These are phyloP conservation scores for Schrankia costaestrigalis DNA, from an alignment of 2,888 invertebrate genomes.

Conservation along the genomic window DNA sequence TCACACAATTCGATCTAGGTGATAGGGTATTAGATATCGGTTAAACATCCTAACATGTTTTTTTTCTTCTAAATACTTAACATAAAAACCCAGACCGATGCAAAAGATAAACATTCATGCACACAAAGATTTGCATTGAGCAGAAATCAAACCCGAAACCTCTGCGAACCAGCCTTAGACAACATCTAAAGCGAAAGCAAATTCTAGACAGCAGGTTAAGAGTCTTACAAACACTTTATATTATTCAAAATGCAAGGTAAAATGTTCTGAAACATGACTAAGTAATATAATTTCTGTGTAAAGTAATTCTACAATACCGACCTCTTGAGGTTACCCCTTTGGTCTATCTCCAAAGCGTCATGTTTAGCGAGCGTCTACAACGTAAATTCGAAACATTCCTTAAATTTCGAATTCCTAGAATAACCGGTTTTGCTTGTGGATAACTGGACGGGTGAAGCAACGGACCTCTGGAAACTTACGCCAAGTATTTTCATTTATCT, in stretches of 20 bases:
- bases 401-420: slow-evolving; percentile 44
- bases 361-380: slow-evolving; percentile 28
- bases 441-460: slow-evolving; percentile 36
- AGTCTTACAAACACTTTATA: not conserved
- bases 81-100: too few relatives aligned
- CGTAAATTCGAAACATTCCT: slow-evolving; percentile 40
- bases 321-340: slow-evolving; percentile 23
- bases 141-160: too few relatives aligned
- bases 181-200: not conserved
- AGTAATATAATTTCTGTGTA: slow-evolving; percentile 7
- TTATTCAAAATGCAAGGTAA: not conserved
- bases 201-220: not conserved
- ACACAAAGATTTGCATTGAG: too few relatives aligned
- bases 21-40: too few relatives aligned
- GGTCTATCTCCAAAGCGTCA: slow-evolving; percentile 28
- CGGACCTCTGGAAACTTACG: slow-evolving; percentile 29
- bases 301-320: too few relatives aligned
- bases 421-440: slow-evolving; percentile 35
- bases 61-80: too few relatives aligned
- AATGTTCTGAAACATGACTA: not conserved
- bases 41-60: too few relatives aligned
- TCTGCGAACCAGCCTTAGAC: too few relatives aligned
- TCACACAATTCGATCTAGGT: too few relatives aligned
- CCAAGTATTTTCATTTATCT: slow-evolving; percentile 37
- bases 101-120: too few relatives aligned